Percentiles rank a stretch among this genome's conserved stretches.
phyloP scores from a whole-genome alignment of 2,888 invertebrate genomes.

The Psylliodes chrysocephalus region DNA sequence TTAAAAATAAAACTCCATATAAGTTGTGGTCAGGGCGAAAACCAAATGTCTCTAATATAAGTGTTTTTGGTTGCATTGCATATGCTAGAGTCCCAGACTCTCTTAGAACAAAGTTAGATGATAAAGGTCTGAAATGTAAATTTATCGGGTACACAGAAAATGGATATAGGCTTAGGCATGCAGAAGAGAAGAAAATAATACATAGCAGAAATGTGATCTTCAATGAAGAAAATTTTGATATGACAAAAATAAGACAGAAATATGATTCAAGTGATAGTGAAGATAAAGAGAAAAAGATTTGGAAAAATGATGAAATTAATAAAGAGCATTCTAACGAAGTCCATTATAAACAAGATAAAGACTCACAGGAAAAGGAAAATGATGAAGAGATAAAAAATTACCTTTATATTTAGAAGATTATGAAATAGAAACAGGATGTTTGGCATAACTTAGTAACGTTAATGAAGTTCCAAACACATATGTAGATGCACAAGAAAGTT shows the following conservation, averaged over 20 bases:
- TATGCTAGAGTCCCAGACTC: no score
- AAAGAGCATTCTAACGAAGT: no score
- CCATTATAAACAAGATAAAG: no score
- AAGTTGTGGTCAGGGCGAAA: slow-evolving; percentile 31
- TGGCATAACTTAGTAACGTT: slow-evolving; percentile 35
- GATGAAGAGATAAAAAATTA: slow-evolving; percentile 31
- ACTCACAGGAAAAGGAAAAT: not conserved
- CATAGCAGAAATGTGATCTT: slow-evolving; percentile 17
- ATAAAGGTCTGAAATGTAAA: slow-evolving; percentile 34
- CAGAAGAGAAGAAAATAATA: slow-evolving; percentile 15
- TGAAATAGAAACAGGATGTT: slow-evolving; percentile 36
- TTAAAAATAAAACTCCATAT: slow-evolving; percentile 29
- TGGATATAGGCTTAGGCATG: slow-evolving; percentile 24
- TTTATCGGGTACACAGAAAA: slow-evolving; percentile 25
- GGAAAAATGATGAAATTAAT: no score
- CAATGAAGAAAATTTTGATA: slow-evolving; percentile 13
- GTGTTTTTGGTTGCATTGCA: slow-evolving; percentile 35
- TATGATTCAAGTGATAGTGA: not conserved
- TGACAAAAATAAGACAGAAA: not conserved
- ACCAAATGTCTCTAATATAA: slow-evolving; percentile 35
- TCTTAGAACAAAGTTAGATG: no score
- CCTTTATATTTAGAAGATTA: slow-evolving; percentile 30
- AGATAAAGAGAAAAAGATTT: no score
- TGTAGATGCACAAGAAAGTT: slow-evolving; percentile 27
- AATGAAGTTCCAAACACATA: slow-evolving; percentile 25